A percentile compares a stretch with the other conserved stretches of the same genome.
These are phyloP conservation scores for Eulacestoma nigropectus DNA, from an alignment of 2,113 vertebrate genomes.

Conservation along the genomic window DNA sequence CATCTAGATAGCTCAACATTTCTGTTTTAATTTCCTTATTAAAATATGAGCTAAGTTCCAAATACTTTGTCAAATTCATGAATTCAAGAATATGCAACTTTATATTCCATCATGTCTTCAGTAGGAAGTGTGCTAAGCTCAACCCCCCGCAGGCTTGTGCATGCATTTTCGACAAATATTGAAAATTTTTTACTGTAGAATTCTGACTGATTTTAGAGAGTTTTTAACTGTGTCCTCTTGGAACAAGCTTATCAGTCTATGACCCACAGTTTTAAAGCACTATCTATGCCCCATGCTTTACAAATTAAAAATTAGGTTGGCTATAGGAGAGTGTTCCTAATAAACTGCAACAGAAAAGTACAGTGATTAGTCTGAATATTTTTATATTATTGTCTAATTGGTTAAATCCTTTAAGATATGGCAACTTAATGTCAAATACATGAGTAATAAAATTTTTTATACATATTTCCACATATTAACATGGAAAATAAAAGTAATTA, in stretches of 20 bases:
- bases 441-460: neutral
- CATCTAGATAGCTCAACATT: neutral
- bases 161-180: neutral
- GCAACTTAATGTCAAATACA: neutral
- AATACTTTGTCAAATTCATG: neutral
- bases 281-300: neutral
- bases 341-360: neutral
- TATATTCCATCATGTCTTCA: neutral
- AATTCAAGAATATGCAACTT: neutral
- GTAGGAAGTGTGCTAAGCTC: neutral
- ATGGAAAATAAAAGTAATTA: neutral
- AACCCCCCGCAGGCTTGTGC: neutral
- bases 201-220: neutral
- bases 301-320: neutral
- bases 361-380: neutral
- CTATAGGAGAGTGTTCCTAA: neutral
- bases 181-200: neutral
- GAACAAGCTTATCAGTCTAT: neutral
- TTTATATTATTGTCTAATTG: neutral
- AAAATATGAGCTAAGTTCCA: neutral
- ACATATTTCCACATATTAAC: neutral
- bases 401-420: neutral
- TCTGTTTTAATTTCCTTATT: neutral
- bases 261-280: neutral
- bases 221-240: neutral